A percentile compares a stretch with the other conserved stretches of the same genome.
Evolutionary conservation across 2,888 invertebrate species (phyloP).

Genomic region (Pardosa pseudoannulata): DNA sequence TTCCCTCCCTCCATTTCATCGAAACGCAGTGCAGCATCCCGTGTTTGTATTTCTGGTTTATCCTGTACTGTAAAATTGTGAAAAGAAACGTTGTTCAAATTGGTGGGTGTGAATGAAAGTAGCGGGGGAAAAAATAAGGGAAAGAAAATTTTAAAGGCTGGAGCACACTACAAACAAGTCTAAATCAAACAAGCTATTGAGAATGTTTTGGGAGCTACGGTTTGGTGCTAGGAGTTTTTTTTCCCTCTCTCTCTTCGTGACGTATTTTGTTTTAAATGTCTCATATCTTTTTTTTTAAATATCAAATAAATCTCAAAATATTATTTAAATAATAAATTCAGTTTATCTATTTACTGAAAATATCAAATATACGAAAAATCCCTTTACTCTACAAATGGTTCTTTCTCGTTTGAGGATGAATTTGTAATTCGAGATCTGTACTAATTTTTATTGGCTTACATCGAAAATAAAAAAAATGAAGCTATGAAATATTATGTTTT

Average conservation of each 20-base stretch:
- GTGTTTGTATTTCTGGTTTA: conserved; percentile 25
- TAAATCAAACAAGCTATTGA: conserved; percentile 69
- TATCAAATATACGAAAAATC: no score
- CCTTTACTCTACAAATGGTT: no score
- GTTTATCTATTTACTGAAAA: no score
- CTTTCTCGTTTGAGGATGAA: no score
- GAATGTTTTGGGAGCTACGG: conserved; percentile 53
- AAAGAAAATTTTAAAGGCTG: neutral
- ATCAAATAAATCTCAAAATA: no score
- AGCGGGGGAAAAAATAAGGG: neutral
- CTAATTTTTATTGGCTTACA: no score
- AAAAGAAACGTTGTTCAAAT: conserved; percentile 49
- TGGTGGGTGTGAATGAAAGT: conserved; percentile 41
- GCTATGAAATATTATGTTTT: no score
- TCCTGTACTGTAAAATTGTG: conserved; percentile 19
- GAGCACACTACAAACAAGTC: conserved; percentile 48
- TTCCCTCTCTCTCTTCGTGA: conserved; percentile 19
- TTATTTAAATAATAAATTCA: no score
- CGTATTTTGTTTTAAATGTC: conserved; percentile 43
- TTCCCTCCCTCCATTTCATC: neutral
- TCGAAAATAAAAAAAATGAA: no score
- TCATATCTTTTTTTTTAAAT: no score
- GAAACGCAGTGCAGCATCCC: neutral
- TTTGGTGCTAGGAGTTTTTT: conserved; percentile 35
- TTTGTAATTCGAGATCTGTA: no score